Evolutionary conservation across 2,888 invertebrate genomes (phyloP), one percentile per base, ranked within the genome.

Genomic region (Galerucella pusilla): DNA sequence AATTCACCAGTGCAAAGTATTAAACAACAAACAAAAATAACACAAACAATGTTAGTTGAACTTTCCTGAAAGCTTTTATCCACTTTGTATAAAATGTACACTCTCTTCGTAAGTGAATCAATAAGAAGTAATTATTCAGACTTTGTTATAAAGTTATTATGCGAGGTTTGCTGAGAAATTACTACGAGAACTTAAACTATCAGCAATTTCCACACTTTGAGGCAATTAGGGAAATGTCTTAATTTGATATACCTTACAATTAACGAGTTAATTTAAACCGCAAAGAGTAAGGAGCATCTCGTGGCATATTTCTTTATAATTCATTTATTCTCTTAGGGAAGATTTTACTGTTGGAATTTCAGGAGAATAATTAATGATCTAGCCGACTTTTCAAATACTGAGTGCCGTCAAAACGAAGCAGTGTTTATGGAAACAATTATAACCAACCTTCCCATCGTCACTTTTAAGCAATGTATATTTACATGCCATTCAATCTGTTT

Each of bases 71-170:
- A 14, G 14, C 12, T 52, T 2, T 52, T 52, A 12, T n/a, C 52
- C 52, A 52, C 52, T 52, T 14, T 52, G 52, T 52, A 35, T 35
- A 42, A 42, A 42, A 42, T 42, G 35, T 42, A 42, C 35, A n/a
- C 2, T 6, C 52, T n/a, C 5, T 52, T 52, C 45, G 45, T 11
- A 45, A 67, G 28, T 67, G 54, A 67, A 67, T 52, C 54, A 35
- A 67, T 67, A 28, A 12, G 42, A 45, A 64, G 28, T 75, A 72
- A 74, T 75, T 68, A 76, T 71, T 73, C 73, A 68, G 42, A 71
- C 73, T 76, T 78, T 74, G 76, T 77, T 68, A 73, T 69, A 71
- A 73, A 76, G 73, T 76, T 78, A 78, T 76, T 73, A 75, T 57
- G 42, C 70, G 63, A 71, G 65, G 73, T 76, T 75, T 66, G 71